These are phyloP conservation scores for Stegostoma tigrinum DNA, from an alignment of 2,113 vertebrate genomes.

Conservation along the genomic window DNA sequence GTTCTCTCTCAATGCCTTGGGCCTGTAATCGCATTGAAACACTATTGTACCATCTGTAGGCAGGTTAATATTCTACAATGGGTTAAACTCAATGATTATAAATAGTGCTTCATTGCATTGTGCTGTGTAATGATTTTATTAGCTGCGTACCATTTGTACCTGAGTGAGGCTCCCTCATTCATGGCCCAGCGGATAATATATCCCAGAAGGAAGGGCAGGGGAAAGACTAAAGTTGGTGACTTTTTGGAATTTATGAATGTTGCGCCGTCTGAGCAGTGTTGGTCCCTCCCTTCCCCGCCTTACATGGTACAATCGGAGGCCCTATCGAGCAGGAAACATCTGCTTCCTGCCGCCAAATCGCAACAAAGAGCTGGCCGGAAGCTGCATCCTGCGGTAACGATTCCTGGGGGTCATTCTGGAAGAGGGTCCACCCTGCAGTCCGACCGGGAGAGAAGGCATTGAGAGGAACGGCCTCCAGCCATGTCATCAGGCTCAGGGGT, in stretches of 20 bases:
- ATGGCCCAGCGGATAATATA: neutral
- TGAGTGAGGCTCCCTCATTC: neutral
- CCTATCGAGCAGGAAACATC: neutral
- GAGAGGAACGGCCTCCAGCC: no score
- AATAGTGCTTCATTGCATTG: no score
- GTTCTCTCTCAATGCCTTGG: no score
- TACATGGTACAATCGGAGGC: neutral
- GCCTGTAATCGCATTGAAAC: no score
- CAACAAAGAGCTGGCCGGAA: neutral
- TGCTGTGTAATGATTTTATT: neutral
- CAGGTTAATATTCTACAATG: no score
- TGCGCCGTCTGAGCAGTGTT: neutral
- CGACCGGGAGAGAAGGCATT: neutral
- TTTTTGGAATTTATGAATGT: neutral
- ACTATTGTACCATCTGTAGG: neutral
- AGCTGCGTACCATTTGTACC: neutral
- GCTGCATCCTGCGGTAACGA: neutral
- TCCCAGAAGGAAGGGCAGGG: neutral
- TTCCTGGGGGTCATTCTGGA: neutral
- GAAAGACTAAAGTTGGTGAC: neutral
- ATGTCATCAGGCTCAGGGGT: neutral
- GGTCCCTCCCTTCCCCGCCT: neutral
- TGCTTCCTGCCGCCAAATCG: neutral
- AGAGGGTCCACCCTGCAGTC: neutral
- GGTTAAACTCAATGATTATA: no score